A percentile compares a stretch with the other conserved stretches of the same genome.
These are phyloP conservation scores for Illadopsis cleaveri DNA, from an alignment of 2,113 vertebrate species.

Conservation along the genomic window DNA sequence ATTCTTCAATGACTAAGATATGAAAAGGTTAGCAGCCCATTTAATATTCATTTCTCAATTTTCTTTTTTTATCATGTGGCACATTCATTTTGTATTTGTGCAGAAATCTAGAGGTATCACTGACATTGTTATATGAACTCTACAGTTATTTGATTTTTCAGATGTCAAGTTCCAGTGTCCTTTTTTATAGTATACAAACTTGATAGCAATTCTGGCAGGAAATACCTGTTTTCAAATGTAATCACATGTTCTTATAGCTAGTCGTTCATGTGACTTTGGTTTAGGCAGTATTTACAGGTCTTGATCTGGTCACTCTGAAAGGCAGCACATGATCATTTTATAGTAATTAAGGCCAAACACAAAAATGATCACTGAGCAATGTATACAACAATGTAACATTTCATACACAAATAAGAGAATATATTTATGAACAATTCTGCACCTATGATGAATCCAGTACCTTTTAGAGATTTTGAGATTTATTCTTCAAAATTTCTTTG, in stretches of 20 bases:
- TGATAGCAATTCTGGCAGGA: neutral
- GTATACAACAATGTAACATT: neutral
- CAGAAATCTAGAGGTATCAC: neutral
- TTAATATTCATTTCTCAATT: neutral
- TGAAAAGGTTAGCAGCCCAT: neutral
- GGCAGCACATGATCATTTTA: neutral
- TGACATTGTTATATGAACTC: neutral
- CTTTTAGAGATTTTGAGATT: neutral
- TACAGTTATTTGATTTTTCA: neutral
- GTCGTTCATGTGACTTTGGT: neutral
- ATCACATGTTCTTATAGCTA: neutral
- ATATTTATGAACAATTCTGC: neutral
- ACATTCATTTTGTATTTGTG: neutral
- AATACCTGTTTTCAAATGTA: neutral
- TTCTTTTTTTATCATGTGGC: neutral
- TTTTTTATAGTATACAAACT: neutral
- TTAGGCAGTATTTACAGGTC: neutral
- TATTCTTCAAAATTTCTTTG: neutral
- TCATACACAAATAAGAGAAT: neutral
- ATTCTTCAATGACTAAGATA: neutral
- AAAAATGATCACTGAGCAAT: neutral
- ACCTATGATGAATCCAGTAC: neutral
- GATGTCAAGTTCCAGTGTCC: neutral
- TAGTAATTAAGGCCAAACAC: neutral
- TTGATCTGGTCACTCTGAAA: neutral